These are phyloP conservation scores for Hippocampus abdominalis DNA, from an alignment of 2,113 vertebrate species.

Conservation along the genomic window DNA sequence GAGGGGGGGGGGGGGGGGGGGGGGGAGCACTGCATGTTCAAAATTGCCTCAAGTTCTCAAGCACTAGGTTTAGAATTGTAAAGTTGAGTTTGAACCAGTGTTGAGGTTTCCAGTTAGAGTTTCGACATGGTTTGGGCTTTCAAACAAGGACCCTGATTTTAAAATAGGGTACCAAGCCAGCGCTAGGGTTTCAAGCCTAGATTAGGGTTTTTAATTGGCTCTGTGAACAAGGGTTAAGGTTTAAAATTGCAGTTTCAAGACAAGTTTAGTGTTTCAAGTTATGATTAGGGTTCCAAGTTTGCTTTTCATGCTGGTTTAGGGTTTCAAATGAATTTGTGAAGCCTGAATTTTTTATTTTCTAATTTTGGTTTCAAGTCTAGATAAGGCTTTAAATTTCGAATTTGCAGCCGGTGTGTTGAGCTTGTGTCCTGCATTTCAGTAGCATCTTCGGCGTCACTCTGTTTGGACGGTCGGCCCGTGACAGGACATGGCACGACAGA, in stretches of 20 bases:
- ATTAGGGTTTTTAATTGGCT: no score
- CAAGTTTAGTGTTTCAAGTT: not conserved
- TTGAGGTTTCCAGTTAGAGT: no score
- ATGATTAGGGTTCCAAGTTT: not conserved
- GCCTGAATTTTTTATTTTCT: not conserved
- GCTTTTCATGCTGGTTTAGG: not conserved
- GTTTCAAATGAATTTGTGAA: not conserved
- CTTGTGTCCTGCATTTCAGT: not conserved
- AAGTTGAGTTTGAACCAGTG: not conserved
- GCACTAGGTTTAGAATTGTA: not conserved
- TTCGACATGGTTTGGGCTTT: no score
- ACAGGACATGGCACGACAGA: no score
- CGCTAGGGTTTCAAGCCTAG: no score
- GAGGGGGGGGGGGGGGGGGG: accelerated
- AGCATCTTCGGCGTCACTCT: no score
- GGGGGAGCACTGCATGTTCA: not conserved
- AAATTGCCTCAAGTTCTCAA: not conserved
- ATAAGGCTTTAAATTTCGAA: not conserved
- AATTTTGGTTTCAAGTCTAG: not conserved
- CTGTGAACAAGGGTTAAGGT: no score
- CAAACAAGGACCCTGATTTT: no score
- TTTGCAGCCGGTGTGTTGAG: not conserved
- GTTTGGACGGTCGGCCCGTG: no score
- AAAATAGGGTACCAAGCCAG: no score
- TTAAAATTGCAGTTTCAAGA: no score